Evolutionary conservation across 1,140 invertebrate genomes (phyloP).

Genomic region (Zelostemma sp.): DNA sequence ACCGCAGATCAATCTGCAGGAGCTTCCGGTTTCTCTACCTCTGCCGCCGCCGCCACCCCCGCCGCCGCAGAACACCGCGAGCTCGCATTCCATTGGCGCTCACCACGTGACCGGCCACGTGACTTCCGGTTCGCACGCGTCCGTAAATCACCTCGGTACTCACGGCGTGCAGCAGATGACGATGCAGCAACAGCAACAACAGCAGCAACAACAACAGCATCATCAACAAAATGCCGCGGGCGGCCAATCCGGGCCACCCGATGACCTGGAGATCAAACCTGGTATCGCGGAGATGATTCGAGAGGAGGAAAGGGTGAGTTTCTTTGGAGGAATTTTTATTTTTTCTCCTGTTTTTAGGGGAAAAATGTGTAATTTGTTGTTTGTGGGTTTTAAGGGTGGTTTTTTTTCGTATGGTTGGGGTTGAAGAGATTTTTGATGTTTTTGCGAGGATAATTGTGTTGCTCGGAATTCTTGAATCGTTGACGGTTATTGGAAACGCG

Average conservation of each 20-base stretch:
- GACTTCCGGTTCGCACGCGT: conserved; percentile 60
- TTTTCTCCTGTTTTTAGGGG: too few relatives aligned
- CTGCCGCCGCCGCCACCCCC: conserved; percentile 61
- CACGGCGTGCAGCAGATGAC: conserved; percentile 59
- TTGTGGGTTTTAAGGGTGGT: too few relatives aligned
- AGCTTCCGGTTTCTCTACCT: conserved; percentile 63
- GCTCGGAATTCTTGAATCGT: too few relatives aligned
- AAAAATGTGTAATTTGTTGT: too few relatives aligned
- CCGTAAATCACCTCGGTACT: conserved; percentile 65
- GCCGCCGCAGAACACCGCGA: conserved; percentile 52
- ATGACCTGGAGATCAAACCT: conserved; percentile 92
- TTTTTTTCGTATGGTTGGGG: too few relatives aligned
- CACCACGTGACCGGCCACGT: conserved; percentile 69
- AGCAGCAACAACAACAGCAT: conserved; percentile 63
- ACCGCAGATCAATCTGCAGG: conserved; percentile 66
- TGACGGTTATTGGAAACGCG: too few relatives aligned
- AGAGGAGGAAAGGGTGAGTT: conserved; percentile 94
- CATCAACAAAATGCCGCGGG: conserved; percentile 44
- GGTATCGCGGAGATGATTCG: conserved; percentile 95
- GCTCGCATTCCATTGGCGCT: conserved; percentile 66
- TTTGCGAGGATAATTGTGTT: too few relatives aligned
- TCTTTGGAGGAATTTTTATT: too few relatives aligned
- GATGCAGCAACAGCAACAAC: conserved; percentile 56
- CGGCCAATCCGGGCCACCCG: conserved; percentile 64
- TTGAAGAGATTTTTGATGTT: too few relatives aligned